Conservation (phyloP, 2,113 vertebrate genomes). For the Leiothrix lutea region DNA sequence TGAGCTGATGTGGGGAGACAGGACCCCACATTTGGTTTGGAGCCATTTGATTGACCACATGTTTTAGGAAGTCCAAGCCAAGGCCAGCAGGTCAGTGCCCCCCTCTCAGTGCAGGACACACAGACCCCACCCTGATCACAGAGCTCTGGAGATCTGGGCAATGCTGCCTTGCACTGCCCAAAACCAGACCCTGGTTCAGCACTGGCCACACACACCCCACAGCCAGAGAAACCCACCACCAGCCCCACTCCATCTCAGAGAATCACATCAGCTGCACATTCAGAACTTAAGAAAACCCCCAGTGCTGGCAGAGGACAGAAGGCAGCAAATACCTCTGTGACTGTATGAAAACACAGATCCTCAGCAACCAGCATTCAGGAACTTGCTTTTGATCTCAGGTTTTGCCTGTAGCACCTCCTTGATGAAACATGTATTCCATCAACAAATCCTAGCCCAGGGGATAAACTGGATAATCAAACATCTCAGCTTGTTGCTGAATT, state of each 20-base stretch:
- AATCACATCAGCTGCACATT: not conserved
- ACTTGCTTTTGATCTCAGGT: not conserved
- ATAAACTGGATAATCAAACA: not conserved
- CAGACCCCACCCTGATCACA: not conserved
- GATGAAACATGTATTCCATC: not conserved
- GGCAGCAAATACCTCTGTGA: not conserved
- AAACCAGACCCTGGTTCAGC: not conserved
- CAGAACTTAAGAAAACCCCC: not conserved
- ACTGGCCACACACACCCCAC: not conserved
- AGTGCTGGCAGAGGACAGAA: not conserved
- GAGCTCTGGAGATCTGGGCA: not conserved
- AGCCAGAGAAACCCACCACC: not conserved
- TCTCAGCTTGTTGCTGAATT: not conserved
- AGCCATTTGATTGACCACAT: accelerated
- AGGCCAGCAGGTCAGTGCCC: not conserved
- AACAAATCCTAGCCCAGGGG: not conserved
- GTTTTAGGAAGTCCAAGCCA: not conserved
- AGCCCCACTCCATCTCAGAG: not conserved
- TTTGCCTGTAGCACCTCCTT: not conserved
- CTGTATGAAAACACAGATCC: not conserved
- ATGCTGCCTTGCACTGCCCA: accelerated
- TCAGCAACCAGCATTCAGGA: not conserved
- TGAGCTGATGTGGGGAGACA: not conserved
- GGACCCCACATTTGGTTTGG: too few relatives aligned
- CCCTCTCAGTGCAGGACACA: not conserved